Conservation (phyloP, 2,888 invertebrate species). For the Eilema caniola region DNA sequence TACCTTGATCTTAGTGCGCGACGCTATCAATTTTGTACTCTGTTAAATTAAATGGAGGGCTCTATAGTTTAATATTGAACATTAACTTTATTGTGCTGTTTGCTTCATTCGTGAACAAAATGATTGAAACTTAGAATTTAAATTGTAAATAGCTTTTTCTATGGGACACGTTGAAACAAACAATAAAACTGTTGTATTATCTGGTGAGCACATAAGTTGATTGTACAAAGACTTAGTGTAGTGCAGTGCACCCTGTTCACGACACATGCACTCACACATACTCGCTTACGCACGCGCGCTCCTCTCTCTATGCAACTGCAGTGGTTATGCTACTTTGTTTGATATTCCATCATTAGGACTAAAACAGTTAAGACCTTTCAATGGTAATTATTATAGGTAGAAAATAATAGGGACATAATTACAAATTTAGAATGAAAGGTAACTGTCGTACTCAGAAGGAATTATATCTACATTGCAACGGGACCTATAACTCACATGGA, state of each 20-base stretch:
- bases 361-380: too few species aligned
- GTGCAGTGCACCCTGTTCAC: constrained; percentile 19
- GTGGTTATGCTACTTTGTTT: background rate
- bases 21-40: constrained; percentile 11
- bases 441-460: too few species aligned
- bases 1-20: constrained; percentile 3
- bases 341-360: constrained; percentile 3
- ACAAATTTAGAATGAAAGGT: too few species aligned
- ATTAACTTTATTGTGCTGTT: constrained; percentile 12
- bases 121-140: background rate
- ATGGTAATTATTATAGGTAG: too few species aligned
- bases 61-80: constrained; percentile 14
- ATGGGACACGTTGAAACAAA: constrained; percentile 3
- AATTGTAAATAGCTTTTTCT: background rate
- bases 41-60: constrained; percentile 9
- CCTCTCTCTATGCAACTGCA: too few species aligned
- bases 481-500: too few species aligned
- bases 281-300: background rate
- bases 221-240: constrained; percentile 21
- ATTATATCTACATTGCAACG: too few species aligned
- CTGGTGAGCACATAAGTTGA: constrained; percentile 22
- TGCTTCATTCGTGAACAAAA: background rate
- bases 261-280: constrained; percentile 8
- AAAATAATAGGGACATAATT: too few species aligned
- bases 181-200: constrained; percentile 17